A percentile compares a stretch with the other conserved stretches of the same genome.
These are phyloP conservation scores for Laupala kohalensis DNA, from an alignment of 1,140 invertebrate genomes.

Conservation along the genomic window DNA sequence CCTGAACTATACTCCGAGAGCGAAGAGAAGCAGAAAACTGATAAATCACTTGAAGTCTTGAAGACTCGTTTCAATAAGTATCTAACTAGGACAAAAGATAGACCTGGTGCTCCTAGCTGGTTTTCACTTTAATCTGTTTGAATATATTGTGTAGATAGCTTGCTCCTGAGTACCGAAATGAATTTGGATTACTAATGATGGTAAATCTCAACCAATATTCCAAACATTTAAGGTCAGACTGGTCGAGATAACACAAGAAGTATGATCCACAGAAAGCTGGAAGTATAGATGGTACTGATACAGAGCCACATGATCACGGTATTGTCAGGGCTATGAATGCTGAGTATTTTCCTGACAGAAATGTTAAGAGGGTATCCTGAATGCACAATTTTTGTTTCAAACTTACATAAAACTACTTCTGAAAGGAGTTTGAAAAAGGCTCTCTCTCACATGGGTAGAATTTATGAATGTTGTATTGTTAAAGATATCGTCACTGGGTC, in stretches of 20 bases:
- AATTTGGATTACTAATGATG: not conserved
- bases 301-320: conserved; percentile 65
- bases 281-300: conserved; percentile 75
- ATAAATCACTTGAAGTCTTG: conserved; percentile 31
- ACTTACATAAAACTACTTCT: conserved; percentile 57
- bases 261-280: conserved; percentile 60
- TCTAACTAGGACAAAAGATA: conserved; percentile 32
- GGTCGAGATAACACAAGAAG: conserved; percentile 36
- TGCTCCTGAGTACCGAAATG: not conserved
- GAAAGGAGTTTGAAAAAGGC: conserved; percentile 31
- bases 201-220: not conserved
- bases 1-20: conserved; percentile 37
- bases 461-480: conserved; percentile 53
- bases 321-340: conserved; percentile 57
- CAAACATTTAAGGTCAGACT: conserved; percentile 17
- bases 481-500: conserved; percentile 69
- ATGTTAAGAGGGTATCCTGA: conserved; percentile 52
- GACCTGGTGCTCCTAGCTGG: conserved; percentile 44
- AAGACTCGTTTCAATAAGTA: conserved; percentile 33
- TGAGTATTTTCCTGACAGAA: conserved; percentile 51
- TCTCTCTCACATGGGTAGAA: conserved; percentile 50
- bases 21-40: conserved; percentile 28
- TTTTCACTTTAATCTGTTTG: conserved; percentile 33
- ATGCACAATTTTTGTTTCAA: conserved; percentile 64
- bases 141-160: not conserved